phyloP scores from a whole-genome alignment of 2,888 invertebrate genomes.

The Hypena proboscidalis region DNA sequence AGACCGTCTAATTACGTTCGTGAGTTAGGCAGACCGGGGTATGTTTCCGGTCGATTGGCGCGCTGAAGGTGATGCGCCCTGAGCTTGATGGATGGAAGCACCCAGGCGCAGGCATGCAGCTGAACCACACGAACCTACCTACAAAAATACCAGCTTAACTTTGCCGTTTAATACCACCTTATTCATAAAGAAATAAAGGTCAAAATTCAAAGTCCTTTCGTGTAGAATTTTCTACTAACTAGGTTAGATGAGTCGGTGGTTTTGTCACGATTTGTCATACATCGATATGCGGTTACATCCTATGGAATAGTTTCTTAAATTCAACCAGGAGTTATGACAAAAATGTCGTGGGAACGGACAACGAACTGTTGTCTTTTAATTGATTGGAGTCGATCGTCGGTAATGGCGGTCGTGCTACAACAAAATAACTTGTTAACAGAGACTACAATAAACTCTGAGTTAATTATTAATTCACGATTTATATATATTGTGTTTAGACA shows the following conservation, averaged over 20 bases:
- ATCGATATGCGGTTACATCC: slow-evolving; percentile 73
- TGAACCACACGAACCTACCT: slow-evolving; percentile 70
- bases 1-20: slow-evolving; percentile 33
- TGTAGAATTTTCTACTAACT: slow-evolving; percentile 34
- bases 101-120: slow-evolving; percentile 72
- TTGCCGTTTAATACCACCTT: slow-evolving; percentile 39
- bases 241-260: slow-evolving; percentile 77
- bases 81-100: slow-evolving; percentile 83
- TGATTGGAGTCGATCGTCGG: slow-evolving; percentile 55
- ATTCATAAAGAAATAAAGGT: slow-evolving; percentile 45
- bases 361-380: slow-evolving; percentile 64
- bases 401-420: slow-evolving; percentile 62
- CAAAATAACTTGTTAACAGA: slow-evolving; percentile 61
- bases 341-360: slow-evolving; percentile 75
- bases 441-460: slow-evolving; percentile 46
- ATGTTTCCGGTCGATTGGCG: slow-evolving; percentile 78
- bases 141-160: slow-evolving; percentile 54
- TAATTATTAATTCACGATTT: slow-evolving; percentile 61
- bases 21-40: slow-evolving; percentile 60
- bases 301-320: slow-evolving; percentile 55
- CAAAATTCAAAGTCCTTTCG: slow-evolving; percentile 28
- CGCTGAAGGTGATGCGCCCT: slow-evolving; percentile 77
- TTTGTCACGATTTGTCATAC: slow-evolving; percentile 85
- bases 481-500: slow-evolving; percentile 34
- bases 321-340: slow-evolving; percentile 78